phyloP scores from a whole-genome alignment of 2,888 invertebrate species.

The Ditula angustiorana region DNA sequence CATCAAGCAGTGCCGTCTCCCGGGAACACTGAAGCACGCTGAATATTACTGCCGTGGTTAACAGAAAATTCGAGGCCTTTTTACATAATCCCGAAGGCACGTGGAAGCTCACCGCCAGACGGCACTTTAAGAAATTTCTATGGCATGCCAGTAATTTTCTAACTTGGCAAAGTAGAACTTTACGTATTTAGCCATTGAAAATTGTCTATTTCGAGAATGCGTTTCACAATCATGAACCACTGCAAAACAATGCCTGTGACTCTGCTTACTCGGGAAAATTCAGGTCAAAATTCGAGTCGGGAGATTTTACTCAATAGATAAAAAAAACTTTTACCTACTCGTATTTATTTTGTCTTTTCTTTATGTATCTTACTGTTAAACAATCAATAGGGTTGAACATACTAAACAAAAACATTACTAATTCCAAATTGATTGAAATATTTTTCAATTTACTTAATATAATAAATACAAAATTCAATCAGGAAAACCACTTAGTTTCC shows the following conservation, averaged over 20 bases:
- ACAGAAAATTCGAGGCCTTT: conserved; percentile 30
- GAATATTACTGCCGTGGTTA: conserved; percentile 28
- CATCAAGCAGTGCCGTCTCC: not conserved
- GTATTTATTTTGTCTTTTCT: too few species aligned
- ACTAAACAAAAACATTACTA: too few species aligned
- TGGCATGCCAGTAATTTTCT: conserved; percentile 12
- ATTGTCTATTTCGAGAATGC: not conserved
- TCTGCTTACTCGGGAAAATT: not conserved
- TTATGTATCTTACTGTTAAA: too few species aligned
- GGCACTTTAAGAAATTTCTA: conserved; percentile 31
- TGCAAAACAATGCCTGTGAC: not conserved
- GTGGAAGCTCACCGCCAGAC: conserved; percentile 10
- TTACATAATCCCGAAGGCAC: not conserved
- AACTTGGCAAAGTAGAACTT: conserved; percentile 13
- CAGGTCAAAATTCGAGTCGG: not conserved
- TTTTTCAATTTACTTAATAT: too few species aligned
- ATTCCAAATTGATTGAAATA: too few species aligned
- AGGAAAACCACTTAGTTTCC: too few species aligned
- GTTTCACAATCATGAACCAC: not conserved
- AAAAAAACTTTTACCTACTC: too few species aligned
- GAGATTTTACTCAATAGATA: too few species aligned
- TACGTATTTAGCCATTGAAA: not conserved
- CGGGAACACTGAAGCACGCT: not conserved
- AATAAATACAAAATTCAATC: too few species aligned
- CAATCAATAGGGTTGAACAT: too few species aligned